Evolutionary conservation across 2,797 vertebrate genomes (phyloP).

Genomic region (Numenius phaeopus): DNA sequence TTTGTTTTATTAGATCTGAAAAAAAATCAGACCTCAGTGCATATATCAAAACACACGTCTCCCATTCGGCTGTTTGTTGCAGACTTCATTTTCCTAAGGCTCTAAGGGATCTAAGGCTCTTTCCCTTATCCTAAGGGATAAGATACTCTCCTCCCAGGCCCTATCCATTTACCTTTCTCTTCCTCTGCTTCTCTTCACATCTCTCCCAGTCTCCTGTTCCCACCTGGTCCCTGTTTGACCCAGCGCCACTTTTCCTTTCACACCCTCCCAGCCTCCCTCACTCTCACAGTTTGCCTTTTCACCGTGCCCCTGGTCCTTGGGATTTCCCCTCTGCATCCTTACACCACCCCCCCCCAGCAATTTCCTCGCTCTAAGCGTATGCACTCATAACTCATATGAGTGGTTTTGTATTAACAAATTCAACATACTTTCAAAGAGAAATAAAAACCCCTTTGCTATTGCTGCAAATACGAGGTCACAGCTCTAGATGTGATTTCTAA

Average conservation of each 20-base stretch:
- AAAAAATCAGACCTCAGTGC: not conserved
- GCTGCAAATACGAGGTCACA: not conserved
- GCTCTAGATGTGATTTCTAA: not conserved
- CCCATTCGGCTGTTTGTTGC: not conserved
- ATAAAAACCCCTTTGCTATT: not conserved
- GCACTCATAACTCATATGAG: not conserved
- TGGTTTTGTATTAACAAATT: not conserved
- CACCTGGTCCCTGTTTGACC: not conserved
- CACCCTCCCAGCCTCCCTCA: not conserved
- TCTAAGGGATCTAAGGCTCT: too few relatives aligned
- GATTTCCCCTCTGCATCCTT: not conserved
- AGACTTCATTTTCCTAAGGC: not conserved
- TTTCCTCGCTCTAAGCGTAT: not conserved
- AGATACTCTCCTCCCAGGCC: not conserved
- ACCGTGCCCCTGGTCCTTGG: not conserved
- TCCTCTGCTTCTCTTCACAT: not conserved
- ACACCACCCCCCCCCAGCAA: not conserved
- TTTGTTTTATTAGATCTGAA: not conserved
- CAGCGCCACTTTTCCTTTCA: not conserved
- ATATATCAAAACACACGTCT: not conserved
- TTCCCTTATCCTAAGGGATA: too few relatives aligned
- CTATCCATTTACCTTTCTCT: not conserved
- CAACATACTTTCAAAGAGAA: not conserved
- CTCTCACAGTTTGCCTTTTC: not conserved
- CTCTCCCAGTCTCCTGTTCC: not conserved